phyloP scores from a whole-genome alignment of 2,888 invertebrate genomes.

The Nomada lathburiana region DNA sequence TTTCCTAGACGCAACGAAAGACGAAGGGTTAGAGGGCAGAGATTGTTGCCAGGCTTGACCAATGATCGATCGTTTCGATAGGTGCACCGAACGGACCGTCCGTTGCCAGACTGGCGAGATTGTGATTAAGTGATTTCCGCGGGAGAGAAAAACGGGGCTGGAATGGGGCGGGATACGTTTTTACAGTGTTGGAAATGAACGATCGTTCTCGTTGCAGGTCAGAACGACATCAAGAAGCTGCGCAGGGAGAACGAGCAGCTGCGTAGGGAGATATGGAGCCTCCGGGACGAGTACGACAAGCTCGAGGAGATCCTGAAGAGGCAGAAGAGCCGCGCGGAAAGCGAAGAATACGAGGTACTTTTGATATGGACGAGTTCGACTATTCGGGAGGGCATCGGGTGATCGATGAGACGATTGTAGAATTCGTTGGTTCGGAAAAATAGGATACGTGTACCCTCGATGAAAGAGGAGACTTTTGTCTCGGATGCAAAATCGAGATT shows the following conservation, averaged over 20 bases:
- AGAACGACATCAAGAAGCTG: slow-evolving; percentile 95
- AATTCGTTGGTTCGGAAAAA: not conserved
- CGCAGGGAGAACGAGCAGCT: slow-evolving; percentile 95
- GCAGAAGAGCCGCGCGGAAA: slow-evolving; percentile 78
- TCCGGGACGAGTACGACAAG: slow-evolving; percentile 95
- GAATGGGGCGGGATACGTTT: slow-evolving; percentile 13
- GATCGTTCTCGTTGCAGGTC: slow-evolving; percentile 86
- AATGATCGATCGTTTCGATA: slow-evolving; percentile 78
- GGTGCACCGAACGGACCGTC: slow-evolving; percentile 63
- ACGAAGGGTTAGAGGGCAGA: slow-evolving; percentile 67
- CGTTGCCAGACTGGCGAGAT: slow-evolving; percentile 56
- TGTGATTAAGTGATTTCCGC: slow-evolving; percentile 75
- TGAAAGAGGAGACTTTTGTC: slow-evolving; percentile 5
- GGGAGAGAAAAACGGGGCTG: slow-evolving; percentile 51
- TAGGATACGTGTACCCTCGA: not conserved
- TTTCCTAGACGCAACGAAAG: slow-evolving; percentile 66
- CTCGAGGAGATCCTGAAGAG: slow-evolving; percentile 91
- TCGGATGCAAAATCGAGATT: not conserved
- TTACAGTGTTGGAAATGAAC: slow-evolving; percentile 15
- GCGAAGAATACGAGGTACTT: slow-evolving; percentile 81
- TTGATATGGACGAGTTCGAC: not conserved
- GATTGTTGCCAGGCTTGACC: slow-evolving; percentile 72
- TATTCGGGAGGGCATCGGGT: not conserved
- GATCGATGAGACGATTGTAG: slow-evolving; percentile 15
- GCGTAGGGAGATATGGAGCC: slow-evolving; percentile 93